Percentiles rank a stretch among this genome's conserved stretches.
These are phyloP conservation scores for Heteronetta atricapilla DNA, from an alignment of 2,113 vertebrate genomes.

Conservation along the genomic window DNA sequence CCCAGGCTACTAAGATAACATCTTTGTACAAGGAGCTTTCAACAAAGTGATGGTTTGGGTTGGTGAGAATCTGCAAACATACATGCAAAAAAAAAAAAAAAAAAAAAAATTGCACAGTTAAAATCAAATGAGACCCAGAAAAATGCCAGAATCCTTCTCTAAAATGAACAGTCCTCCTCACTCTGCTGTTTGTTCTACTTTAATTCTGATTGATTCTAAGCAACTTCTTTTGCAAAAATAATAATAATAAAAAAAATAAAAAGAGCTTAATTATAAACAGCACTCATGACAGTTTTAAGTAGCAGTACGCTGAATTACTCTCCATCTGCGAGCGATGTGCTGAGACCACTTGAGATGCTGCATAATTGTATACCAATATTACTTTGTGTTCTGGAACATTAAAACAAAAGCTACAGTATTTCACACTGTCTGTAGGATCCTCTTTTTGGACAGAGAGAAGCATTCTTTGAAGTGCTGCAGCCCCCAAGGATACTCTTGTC, in stretches of 20 bases:
- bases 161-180: slow-evolving; percentile 6
- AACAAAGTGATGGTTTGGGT: slow-evolving; percentile 87
- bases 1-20: slow-evolving; percentile 93
- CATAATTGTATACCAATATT: background rate
- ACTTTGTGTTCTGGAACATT: background rate
- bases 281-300: slow-evolving; percentile 16
- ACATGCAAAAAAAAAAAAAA: background rate
- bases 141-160: background rate
- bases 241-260: background rate
- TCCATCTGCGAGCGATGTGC: slow-evolving; percentile 31
- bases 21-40: slow-evolving; percentile 93
- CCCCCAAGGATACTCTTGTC: background rate
- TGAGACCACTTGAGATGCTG: slow-evolving; percentile 9
- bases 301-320: slow-evolving; percentile 31
- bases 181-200: background rate
- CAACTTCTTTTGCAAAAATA: background rate
- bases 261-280: slow-evolving; percentile 24
- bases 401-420: background rate
- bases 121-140: background rate
- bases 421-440: background rate
- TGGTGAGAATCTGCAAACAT: slow-evolving; percentile 89
- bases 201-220: background rate
- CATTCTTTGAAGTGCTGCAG: background rate
- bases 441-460: background rate
- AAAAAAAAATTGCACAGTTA: background rate